phyloP scores from a whole-genome alignment of 2,797 vertebrate species.

The Rousettus madagascariensis region DNA sequence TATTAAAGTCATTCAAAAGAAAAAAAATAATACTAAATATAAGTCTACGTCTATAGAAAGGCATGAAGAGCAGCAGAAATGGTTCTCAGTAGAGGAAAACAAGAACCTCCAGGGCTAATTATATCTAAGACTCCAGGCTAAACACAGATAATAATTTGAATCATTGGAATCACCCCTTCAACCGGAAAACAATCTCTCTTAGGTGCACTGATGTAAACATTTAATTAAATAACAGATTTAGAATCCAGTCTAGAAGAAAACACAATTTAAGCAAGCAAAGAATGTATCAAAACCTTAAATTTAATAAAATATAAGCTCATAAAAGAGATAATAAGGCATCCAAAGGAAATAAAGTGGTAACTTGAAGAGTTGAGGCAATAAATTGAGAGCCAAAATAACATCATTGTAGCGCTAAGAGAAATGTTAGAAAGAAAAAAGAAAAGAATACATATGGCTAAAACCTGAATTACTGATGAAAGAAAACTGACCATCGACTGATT shows the following conservation, averaged over 20 bases:
- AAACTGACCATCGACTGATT: neutral
- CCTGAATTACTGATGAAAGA: neutral
- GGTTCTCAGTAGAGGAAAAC: neutral
- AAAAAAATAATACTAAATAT: neutral
- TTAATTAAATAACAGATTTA: slow-evolving; percentile 3
- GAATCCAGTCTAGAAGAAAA: neutral
- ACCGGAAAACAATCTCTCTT: neutral
- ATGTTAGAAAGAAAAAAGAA: neutral
- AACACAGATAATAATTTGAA: neutral
- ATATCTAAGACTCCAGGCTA: neutral
- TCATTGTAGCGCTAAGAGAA: neutral
- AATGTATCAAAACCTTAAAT: neutral
- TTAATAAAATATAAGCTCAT: neutral
- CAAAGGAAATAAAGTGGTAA: neutral
- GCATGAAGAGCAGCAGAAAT: neutral
- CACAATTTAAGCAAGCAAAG: neutral
- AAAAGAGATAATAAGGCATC: neutral
- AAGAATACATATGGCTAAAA: neutral
- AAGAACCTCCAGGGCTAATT: neutral
- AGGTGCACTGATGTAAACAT: neutral
- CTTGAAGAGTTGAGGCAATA: neutral
- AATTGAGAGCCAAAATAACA: neutral
- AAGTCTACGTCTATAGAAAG: neutral
- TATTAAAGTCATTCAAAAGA: neutral
- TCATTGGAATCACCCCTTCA: neutral